Percentiles rank a stretch among this genome's conserved stretches.
Conservation (phyloP, 2,113 vertebrate species). For the Pachyramphus minor region DNA sequence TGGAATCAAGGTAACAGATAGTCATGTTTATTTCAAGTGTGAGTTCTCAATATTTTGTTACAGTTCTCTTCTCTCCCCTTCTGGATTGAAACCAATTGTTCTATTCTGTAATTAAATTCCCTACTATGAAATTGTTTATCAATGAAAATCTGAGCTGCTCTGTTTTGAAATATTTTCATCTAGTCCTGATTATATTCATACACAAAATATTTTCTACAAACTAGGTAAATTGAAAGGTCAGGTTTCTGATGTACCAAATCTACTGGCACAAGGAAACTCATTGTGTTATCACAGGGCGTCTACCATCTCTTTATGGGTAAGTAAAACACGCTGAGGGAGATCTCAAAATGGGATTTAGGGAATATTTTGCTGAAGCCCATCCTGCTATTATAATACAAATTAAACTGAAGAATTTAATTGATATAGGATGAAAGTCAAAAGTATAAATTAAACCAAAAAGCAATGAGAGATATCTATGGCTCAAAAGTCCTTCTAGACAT, state of each 20-base stretch:
- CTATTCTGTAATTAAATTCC: not conserved
- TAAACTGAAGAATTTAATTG: not conserved
- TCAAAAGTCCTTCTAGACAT: not conserved
- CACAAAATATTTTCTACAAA: not conserved
- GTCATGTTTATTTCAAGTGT: not conserved
- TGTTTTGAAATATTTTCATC: not conserved
- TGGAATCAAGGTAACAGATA: not conserved
- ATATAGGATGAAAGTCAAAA: not conserved
- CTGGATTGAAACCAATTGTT: not conserved
- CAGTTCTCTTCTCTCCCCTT: not conserved
- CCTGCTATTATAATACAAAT: not conserved
- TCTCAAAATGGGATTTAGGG: not conserved
- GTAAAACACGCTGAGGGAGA: not conserved
- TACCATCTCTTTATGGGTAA: not conserved
- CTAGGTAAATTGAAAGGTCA: not conserved
- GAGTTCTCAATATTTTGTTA: not conserved
- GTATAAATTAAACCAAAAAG: conserved; percentile 8
- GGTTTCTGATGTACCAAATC: not conserved
- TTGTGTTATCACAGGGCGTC: not conserved
- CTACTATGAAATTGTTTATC: not conserved
- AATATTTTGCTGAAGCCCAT: not conserved
- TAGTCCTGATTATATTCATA: not conserved
- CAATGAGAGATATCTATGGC: not conserved
- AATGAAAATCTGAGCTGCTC: not conserved
- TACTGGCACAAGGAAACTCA: not conserved